Base-by-base conservation (phyloP, 2,888 invertebrate genomes). In the Agrochola circellaris region DNA sequence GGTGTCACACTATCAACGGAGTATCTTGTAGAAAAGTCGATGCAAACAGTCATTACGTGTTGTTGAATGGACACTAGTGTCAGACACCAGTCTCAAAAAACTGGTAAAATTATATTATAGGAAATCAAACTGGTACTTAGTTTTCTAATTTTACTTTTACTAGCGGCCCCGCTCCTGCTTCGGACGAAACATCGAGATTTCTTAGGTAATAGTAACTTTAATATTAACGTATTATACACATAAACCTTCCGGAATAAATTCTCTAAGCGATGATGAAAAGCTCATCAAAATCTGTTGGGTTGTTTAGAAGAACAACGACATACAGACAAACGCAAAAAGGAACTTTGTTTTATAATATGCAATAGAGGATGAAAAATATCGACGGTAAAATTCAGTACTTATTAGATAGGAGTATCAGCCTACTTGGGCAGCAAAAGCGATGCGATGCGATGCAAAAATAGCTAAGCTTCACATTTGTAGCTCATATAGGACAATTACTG, bases 11-110 rank as follows among this genome's bases (percentile, higher is more conserved):
- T 77, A 87, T 86, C 87, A 88, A 88, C 85, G 75, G 74, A 85
- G 77, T 87, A 86, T 89, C 87, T 83, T 85, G 88, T 85, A 84
- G 74, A 82, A 75, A 77, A 70, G 70, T 80, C 68, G 60, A 77
- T 64, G 75, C 51, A 61, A 66, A 61, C 80, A 77, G 74, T 64
- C 75, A 72, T 78, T 71, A 82, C 79, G 38, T 60, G 68, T 76
- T 77, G 70, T 80, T 80, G 60, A 77, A 65, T 67, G 71, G 71
- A 58, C 48, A 78, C 64, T 54, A 72, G 54, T 82, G 34, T 70
- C 58, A 13, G 42, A 79, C 38, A 78, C 78, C 20, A 26, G 56
- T 68, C 60, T 75, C 20, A 26, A 42, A 3, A 13, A 67, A 61
- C 51, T 61, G 38, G 11, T 69, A 17, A 23, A 75, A 38, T 83